Evolutionary conservation across 2,797 vertebrate genomes (phyloP).

Genomic region (Molossus alvarezi): DNA sequence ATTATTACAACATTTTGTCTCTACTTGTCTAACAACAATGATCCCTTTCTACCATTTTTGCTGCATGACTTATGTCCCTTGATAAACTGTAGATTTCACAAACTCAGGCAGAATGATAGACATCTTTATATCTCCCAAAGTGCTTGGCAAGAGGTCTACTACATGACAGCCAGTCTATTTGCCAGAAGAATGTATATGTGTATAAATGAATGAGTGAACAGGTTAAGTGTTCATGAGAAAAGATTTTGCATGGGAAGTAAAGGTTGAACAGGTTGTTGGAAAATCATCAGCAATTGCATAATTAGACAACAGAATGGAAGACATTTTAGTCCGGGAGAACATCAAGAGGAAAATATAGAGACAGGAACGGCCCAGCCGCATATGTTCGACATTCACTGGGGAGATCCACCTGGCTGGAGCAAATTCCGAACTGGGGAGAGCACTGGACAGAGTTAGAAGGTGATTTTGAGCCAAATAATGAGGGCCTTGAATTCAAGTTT

Average conservation of each 20-base stretch:
- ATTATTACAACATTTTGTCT: background rate
- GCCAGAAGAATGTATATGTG: background rate
- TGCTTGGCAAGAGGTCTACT: background rate
- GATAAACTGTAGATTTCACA: background rate
- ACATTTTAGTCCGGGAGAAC: background rate
- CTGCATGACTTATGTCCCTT: background rate
- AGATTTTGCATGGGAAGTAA: background rate
- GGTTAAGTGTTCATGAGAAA: background rate
- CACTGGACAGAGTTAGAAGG: background rate
- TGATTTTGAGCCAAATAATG: background rate
- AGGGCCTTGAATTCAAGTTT: background rate
- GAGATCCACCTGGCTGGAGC: background rate
- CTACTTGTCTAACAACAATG: background rate
- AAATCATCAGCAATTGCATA: background rate
- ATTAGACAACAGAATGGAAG: background rate
- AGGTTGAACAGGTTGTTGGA: background rate
- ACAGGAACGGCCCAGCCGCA: background rate
- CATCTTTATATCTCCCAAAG: background rate
- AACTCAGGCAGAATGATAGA: background rate
- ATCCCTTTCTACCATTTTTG: background rate
- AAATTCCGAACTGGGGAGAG: background rate
- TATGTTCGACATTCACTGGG: background rate
- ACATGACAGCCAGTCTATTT: background rate
- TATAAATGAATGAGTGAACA: background rate
- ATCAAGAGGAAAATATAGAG: background rate